These are phyloP conservation scores for Bombus picipes DNA, from an alignment of 1,140 invertebrate genomes.

Conservation along the genomic window DNA sequence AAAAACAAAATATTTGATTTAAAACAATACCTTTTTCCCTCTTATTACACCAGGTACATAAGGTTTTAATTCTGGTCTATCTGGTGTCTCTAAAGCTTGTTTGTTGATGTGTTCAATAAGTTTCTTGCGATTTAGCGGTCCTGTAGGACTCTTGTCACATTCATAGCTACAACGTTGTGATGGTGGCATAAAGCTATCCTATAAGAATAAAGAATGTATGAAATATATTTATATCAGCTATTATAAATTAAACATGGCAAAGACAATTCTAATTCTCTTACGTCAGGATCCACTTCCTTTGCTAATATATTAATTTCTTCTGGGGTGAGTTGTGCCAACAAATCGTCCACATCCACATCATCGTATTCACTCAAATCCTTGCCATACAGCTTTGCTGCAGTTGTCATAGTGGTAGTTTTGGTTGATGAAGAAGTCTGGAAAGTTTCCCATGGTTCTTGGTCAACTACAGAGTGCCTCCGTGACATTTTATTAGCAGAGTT, in stretches of 20 bases:
- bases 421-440: conserved; percentile 92
- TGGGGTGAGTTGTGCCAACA: conserved; percentile 95
- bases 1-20: not conserved
- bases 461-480: conserved; percentile 62
- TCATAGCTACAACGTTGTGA: conserved; percentile 97
- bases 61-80: conserved; percentile 97
- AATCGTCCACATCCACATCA: conserved; percentile 97
- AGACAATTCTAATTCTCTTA: conserved; percentile 86
- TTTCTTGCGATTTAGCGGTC: conserved; percentile 97
- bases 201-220: conserved; percentile 70
- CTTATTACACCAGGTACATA: conserved; percentile 94
- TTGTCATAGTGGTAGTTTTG: conserved; percentile 93
- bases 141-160: conserved; percentile 97
- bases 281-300: conserved; percentile 99
- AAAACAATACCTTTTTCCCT: conserved; percentile 91
- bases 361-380: conserved; percentile 97
- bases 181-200: conserved; percentile 98
- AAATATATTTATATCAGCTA: not conserved
- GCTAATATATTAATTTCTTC: conserved; percentile 99
- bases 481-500: conserved; percentile 50
- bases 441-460: conserved; percentile 65
- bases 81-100: conserved; percentile 97
- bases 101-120: conserved; percentile 99
- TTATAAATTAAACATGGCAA: not conserved
- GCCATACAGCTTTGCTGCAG: conserved; percentile 94